Percentiles rank a stretch among this genome's conserved stretches.
These are phyloP conservation scores for Scartelaos histophorus DNA, from an alignment of 2,113 vertebrate species.

Conservation along the genomic window DNA sequence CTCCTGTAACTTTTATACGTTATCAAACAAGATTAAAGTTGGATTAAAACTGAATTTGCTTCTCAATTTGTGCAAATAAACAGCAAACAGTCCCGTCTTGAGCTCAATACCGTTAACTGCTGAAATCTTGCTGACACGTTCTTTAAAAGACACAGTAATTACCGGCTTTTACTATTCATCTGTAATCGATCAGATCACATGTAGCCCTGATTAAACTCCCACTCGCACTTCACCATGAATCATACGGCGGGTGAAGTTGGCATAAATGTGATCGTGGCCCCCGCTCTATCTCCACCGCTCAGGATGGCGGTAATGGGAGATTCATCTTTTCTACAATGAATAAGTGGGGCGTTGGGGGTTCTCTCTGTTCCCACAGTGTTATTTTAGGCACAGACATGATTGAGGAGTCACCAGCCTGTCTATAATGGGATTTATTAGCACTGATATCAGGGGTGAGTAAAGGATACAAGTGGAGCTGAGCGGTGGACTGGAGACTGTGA, in stretches of 20 bases:
- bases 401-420: slow-evolving; percentile 70
- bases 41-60: too few species aligned
- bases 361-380: slow-evolving; percentile 66
- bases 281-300: slow-evolving; percentile 70
- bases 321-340: slow-evolving; percentile 80
- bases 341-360: slow-evolving; percentile 64
- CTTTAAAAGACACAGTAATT: slow-evolving; percentile 70
- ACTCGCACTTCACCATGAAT: slow-evolving; percentile 74
- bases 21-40: too few species aligned
- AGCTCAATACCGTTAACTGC: too few species aligned
- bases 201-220: slow-evolving; percentile 75
- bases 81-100: too few species aligned
- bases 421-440: slow-evolving; percentile 78
- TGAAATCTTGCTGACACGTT: slow-evolving; percentile 52
- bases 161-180: slow-evolving; percentile 53
- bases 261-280: slow-evolving; percentile 74
- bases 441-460: slow-evolving; percentile 44
- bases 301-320: slow-evolving; percentile 76
- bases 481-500: neutral
- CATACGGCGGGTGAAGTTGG: slow-evolving; percentile 71
- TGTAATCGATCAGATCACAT: slow-evolving; percentile 75
- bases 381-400: slow-evolving; percentile 77
- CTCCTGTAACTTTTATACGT: too few species aligned
- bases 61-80: too few species aligned
- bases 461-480: slow-evolving; percentile 29